Base-by-base conservation (phyloP, 1,140 invertebrate species). In the Drosophila jambulina region DNA sequence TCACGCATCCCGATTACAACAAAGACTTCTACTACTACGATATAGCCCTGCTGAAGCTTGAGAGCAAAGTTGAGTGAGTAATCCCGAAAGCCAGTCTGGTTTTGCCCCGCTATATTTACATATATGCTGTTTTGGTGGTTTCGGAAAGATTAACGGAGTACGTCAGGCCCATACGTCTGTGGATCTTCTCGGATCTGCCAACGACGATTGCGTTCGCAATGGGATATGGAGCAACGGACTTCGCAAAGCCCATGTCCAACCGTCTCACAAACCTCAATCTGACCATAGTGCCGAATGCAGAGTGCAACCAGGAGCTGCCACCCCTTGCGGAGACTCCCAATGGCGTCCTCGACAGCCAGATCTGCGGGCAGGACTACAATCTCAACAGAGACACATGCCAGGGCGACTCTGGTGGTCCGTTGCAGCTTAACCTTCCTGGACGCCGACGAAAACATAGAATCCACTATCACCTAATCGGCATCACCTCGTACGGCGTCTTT, bases 401-500 rank as follows among this genome's bases (percentile, higher is more conserved):
- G 48, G 91, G 91, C 0, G 88, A 92, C 53, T 92, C 90, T 0
- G 81, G 87, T 10, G 82, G 91, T 40, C 92, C 92, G 1, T 49
- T 93, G 32, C 81, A 86, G 67, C 61, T 88, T 23, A 82, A 92
- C 78, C 36, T 92, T 13, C 49, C 91, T 68, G 85, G 93, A 8
- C 71, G 93, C 83, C 59, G 93, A 80, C 60, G 75, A 6, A 40
- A 40, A 0, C 67, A 84, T 0, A 74, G 80, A 23, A 76, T 84
- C 6, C 91, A 91, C 43, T 92, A 91, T 40, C 90, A 92, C 51
- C 68, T 93, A 0, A 91, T 93, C 17, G 93, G 92, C 15, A 78
- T 93, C 0, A 93, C 93, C 4, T 93, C 92, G 0, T 93, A 93
- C 62, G 92, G 93, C 0, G 63, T 92, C 2, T 91, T 88, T 27